These are phyloP conservation scores for Copsychus sechellarum DNA, from an alignment of 2,113 vertebrate genomes.

Conservation along the genomic window DNA sequence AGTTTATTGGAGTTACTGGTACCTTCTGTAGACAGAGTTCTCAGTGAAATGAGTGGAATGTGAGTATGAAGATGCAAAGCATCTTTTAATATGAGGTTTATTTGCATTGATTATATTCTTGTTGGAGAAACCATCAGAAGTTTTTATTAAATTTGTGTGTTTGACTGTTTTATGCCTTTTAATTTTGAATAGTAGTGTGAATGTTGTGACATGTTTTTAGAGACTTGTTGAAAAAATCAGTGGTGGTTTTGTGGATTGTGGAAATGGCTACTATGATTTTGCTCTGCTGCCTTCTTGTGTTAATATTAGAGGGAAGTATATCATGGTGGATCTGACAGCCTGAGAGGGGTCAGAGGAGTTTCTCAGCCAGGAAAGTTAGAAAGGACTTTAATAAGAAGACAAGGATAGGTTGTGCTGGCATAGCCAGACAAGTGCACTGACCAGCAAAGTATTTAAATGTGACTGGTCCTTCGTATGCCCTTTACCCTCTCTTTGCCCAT, in stretches of 20 bases:
- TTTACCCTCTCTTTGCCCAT: not conserved
- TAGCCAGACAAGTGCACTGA: not conserved
- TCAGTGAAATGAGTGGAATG: no score
- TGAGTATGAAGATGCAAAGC: no score
- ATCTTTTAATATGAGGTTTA: no score
- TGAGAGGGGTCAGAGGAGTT: not conserved
- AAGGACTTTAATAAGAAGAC: not conserved
- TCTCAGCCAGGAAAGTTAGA: not conserved
- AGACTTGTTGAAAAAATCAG: not conserved
- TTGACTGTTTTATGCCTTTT: not conserved
- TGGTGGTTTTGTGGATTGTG: not conserved
- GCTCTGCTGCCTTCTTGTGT: not conserved
- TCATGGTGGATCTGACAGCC: not conserved
- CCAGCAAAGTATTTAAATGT: not conserved
- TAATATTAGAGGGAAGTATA: not conserved
- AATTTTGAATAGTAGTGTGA: not conserved
- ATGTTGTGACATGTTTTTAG: not conserved
- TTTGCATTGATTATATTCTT: not conserved
- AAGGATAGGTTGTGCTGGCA: not conserved
- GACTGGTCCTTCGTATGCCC: not conserved
- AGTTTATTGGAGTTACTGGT: no score
- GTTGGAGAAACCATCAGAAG: not conserved
- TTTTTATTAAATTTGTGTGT: not conserved
- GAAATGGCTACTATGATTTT: not conserved
- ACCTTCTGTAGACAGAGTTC: no score